Conservation (phyloP, 1,140 invertebrate genomes). For the Aphidius gifuensis region DNA sequence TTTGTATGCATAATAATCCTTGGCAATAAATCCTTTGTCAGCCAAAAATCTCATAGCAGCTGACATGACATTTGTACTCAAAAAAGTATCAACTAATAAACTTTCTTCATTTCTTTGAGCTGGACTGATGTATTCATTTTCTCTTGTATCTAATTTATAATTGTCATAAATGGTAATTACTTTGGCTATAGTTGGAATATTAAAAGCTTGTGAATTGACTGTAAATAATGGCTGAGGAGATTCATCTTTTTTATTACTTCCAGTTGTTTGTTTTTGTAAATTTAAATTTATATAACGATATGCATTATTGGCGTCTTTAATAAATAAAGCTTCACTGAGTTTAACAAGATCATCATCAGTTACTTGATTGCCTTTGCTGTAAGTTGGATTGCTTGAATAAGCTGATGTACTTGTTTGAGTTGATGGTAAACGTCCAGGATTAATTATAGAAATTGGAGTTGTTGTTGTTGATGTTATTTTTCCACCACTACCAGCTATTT, state of each 20-base stretch:
- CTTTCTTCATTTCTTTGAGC: slow-evolving; percentile 61
- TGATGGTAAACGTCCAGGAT: slow-evolving; percentile 17
- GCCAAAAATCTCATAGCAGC: slow-evolving; percentile 61
- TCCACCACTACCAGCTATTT: slow-evolving; percentile 33
- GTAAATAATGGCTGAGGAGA: slow-evolving; percentile 69
- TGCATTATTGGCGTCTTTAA: slow-evolving; percentile 69
- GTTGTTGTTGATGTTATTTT: slow-evolving; percentile 28
- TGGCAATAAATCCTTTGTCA: slow-evolving; percentile 51
- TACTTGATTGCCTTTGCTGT: slow-evolving; percentile 47
- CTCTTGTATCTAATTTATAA: slow-evolving; percentile 69
- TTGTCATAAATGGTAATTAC: slow-evolving; percentile 71
- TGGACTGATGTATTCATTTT: slow-evolving; percentile 75
- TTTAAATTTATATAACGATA: slow-evolving; percentile 66
- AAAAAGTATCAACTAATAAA: slow-evolving; percentile 60
- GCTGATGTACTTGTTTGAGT: slow-evolving; percentile 23
- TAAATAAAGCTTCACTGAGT: slow-evolving; percentile 69
- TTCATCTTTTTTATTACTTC: slow-evolving; percentile 65
- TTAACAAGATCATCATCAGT: slow-evolving; percentile 64
- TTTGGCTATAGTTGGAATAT: slow-evolving; percentile 66
- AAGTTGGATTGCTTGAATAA: slow-evolving; percentile 45
- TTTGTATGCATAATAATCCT: slow-evolving; percentile 61
- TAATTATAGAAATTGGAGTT: slow-evolving; percentile 20
- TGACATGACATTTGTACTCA: slow-evolving; percentile 64
- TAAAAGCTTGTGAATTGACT: slow-evolving; percentile 58
- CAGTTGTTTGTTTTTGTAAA: slow-evolving; percentile 68